Evolutionary conservation across 2,888 invertebrate genomes (phyloP), one percentile per base, ranked within the genome.

Genomic region (Ophion obscuratus): DNA sequence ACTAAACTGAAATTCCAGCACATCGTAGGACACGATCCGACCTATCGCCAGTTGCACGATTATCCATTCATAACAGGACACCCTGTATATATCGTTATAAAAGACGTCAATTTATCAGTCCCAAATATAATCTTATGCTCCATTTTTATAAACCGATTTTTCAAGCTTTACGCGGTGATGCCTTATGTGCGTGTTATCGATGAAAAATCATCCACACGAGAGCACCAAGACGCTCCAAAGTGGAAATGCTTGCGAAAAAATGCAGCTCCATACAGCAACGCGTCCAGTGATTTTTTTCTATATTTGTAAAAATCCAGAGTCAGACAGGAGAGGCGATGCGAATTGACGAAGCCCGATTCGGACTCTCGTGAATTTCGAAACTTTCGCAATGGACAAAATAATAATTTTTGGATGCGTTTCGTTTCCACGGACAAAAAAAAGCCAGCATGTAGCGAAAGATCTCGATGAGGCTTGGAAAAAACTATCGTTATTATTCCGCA

Each of bases 261-360:
- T 76, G 14, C 61, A 74, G 62, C 62, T 67, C 62, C 44, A 66
- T 76, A 61, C 57, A 64, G 76, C 66, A 24, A 70, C 31, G 77
- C 57, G 68, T 78, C 78, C 68, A 27, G 68, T 81, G 68, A 81
- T 77, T 78, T 81, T 64, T 77, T 53, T 17, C 17, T 53, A 74
- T 67, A 75, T 70, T 81, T 71, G 64, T 79, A 78, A 68, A 61
- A 68, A 53, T 14, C 27, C 31, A 53, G 27, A 17, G 53, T 5
- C 53, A 53, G 53, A 53, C 53, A 44, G 36, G 24, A 66, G 44
- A 61, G 10, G 24, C 27, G 31, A 70, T 47, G 27, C 27, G 68
- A 71, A 70, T 61, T 31, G 68, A 59, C 68, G 4, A 31, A 64
- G 17, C 27, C 27, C 64, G 31, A 78, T 62, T 24, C 67, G 68